These are phyloP conservation scores for Poecilus cupreus DNA, from an alignment of 2,888 invertebrate species.

Conservation along the genomic window DNA sequence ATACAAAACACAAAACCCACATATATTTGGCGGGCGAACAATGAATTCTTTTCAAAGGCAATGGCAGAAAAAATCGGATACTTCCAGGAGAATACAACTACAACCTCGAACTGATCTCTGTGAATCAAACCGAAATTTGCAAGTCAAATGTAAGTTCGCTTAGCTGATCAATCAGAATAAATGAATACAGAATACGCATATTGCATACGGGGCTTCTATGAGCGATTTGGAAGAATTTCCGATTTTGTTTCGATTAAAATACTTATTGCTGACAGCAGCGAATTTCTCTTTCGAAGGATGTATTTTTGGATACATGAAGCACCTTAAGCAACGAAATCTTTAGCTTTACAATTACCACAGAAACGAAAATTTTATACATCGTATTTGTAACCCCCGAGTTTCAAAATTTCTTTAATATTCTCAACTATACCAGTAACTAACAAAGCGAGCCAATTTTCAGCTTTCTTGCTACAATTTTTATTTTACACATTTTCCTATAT, in stretches of 20 bases:
- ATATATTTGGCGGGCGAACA: conserved; percentile 13
- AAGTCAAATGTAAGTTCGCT: conserved; percentile 16
- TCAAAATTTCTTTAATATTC: too few species aligned
- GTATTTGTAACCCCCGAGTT: too few species aligned
- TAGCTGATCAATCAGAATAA: conserved; percentile 39
- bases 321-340: too few species aligned
- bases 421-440: too few species aligned
- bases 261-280: background rate
- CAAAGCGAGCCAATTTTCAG: too few species aligned
- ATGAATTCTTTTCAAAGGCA: conserved; percentile 25
- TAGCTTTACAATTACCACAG: too few species aligned
- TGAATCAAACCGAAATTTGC: conserved; percentile 34
- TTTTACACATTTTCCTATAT: too few species aligned
- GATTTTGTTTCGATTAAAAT: conserved; percentile 34
- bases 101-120: conserved; percentile 14
- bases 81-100: background rate
- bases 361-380: too few species aligned
- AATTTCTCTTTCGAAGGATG: too few species aligned
- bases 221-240: background rate
- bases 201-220: conserved; percentile 3
- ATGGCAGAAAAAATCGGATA: conserved; percentile 21
- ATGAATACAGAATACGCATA: conserved; percentile 34
- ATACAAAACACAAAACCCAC: conserved; percentile 10
- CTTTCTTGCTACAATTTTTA: too few species aligned
- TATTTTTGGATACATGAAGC: too few species aligned